A percentile compares a stretch with the other conserved stretches of the same genome.
Evolutionary conservation across 1,140 invertebrate species (phyloP).

Genomic region (Penaeus chinensis): DNA sequence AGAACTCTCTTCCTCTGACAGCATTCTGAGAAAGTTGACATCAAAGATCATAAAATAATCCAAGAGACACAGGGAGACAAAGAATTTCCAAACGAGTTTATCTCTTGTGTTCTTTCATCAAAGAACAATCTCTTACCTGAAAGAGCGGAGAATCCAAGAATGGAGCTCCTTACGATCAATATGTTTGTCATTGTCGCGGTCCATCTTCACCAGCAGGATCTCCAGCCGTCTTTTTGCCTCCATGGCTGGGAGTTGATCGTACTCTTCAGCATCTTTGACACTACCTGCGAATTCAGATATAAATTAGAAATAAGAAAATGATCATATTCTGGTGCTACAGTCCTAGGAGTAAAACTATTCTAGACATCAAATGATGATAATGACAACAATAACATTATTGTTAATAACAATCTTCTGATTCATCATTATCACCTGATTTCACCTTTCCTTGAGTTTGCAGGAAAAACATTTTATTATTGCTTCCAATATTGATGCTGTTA

Average conservation of each 20-base stretch:
- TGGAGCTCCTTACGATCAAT: conserved; percentile 87
- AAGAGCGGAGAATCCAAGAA: conserved; percentile 93
- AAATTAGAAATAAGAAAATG: too few relatives aligned
- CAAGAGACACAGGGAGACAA: not conserved
- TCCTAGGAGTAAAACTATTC: too few relatives aligned
- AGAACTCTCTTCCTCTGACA: conserved; percentile 88
- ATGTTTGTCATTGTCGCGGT: conserved; percentile 81
- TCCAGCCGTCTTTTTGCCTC: conserved; percentile 86
- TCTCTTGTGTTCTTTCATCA: conserved; percentile 2
- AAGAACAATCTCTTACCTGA: conserved; percentile 74
- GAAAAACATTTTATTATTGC: too few relatives aligned
- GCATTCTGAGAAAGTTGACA: conserved; percentile 74
- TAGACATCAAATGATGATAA: too few relatives aligned
- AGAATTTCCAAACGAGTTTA: not conserved
- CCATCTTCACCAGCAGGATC: conserved; percentile 89
- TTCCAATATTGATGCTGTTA: too few relatives aligned
- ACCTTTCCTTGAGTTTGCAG: too few relatives aligned
- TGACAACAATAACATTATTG: too few relatives aligned
- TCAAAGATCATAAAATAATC: not conserved
- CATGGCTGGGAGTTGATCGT: conserved; percentile 85
- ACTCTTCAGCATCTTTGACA: conserved; percentile 91
- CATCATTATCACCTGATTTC: too few relatives aligned
- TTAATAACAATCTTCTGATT: too few relatives aligned
- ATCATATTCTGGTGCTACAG: too few relatives aligned
- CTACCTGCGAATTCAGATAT: conserved; percentile 77